Evolutionary conservation across 2,113 vertebrate genomes (phyloP).

Genomic region (Pseudonaja textilis): DNA sequence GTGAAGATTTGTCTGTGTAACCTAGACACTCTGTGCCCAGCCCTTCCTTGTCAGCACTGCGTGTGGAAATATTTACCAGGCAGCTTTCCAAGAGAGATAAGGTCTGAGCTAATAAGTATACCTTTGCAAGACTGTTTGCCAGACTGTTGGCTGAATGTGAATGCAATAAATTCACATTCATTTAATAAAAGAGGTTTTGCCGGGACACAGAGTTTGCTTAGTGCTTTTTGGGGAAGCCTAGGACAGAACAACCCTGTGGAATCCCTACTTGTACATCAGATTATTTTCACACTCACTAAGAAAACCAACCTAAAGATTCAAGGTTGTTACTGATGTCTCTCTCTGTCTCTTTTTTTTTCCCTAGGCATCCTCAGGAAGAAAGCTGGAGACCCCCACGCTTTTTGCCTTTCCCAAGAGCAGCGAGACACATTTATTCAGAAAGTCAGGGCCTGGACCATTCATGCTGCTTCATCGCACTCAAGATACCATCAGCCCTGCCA

Average conservation of each 20-base stretch:
- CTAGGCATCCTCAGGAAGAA: slow-evolving; percentile 1
- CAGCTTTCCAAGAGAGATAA: too few species aligned
- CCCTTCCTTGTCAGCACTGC: too few species aligned
- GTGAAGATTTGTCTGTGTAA: too few species aligned
- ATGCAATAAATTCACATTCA: too few species aligned
- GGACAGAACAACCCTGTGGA: background rate
- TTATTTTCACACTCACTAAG: background rate
- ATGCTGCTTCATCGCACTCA: background rate
- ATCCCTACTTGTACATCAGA: background rate
- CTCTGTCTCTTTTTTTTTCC: background rate
- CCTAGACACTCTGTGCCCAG: too few species aligned
- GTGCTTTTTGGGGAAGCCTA: too few species aligned
- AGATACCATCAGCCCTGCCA: background rate
- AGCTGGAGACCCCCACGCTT: background rate
- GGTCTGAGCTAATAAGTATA: too few species aligned
- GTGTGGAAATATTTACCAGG: too few species aligned
- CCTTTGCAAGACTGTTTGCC: too few species aligned
- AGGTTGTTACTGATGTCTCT: background rate
- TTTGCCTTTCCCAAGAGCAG: background rate
- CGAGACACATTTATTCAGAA: background rate
- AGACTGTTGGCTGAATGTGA: too few species aligned
- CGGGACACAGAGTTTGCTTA: too few species aligned
- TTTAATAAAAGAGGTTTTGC: too few species aligned
- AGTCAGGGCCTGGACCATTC: background rate
- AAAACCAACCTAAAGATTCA: background rate